Evolutionary conservation across 2,797 vertebrate genomes (phyloP).

Genomic region (Pogoniulus pusillus): DNA sequence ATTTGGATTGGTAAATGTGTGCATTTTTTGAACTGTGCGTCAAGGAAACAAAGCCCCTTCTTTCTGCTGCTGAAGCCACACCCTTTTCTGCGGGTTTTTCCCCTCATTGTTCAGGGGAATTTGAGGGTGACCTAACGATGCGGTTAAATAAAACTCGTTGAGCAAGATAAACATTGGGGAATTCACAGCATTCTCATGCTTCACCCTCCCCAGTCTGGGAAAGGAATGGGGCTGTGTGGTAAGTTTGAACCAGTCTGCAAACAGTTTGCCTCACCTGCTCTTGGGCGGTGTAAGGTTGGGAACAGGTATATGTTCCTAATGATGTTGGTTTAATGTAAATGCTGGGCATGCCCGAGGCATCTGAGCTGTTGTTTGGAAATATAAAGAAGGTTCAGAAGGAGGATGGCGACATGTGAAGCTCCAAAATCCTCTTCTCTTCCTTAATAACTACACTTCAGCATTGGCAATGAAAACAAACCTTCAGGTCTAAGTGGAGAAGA

Average conservation of each 20-base stretch:
- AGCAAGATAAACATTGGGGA: slow-evolving; percentile 73
- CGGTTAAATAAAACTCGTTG: slow-evolving; percentile 73
- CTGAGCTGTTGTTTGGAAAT: slow-evolving; percentile 13
- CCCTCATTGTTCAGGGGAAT: slow-evolving; percentile 74
- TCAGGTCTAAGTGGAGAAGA: background rate
- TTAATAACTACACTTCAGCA: too few relatives aligned
- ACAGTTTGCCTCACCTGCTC: slow-evolving; percentile 63
- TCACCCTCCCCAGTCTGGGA: slow-evolving; percentile 57
- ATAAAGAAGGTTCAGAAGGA: background rate
- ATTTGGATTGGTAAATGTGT: slow-evolving; percentile 4
- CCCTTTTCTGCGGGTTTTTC: slow-evolving; percentile 75
- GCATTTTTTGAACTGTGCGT: slow-evolving; percentile 59
- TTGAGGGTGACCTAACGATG: slow-evolving; percentile 76
- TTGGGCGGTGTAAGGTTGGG: slow-evolving; percentile 47
- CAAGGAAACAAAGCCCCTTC: slow-evolving; percentile 72
- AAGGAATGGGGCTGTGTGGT: slow-evolving; percentile 55
- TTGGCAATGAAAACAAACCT: background rate
- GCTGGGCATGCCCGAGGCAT: background rate
- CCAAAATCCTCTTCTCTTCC: background rate
- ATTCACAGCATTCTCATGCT: slow-evolving; percentile 68
- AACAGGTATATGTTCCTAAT: background rate
- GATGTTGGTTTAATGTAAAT: slow-evolving; percentile 35
- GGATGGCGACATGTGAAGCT: background rate
- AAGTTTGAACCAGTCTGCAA: slow-evolving; percentile 59
- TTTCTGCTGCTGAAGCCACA: slow-evolving; percentile 64